Evolutionary conservation across 2,113 vertebrate species (phyloP), one percentile per base, ranked within the genome.

Genomic region (Bungarus multicinctus): DNA sequence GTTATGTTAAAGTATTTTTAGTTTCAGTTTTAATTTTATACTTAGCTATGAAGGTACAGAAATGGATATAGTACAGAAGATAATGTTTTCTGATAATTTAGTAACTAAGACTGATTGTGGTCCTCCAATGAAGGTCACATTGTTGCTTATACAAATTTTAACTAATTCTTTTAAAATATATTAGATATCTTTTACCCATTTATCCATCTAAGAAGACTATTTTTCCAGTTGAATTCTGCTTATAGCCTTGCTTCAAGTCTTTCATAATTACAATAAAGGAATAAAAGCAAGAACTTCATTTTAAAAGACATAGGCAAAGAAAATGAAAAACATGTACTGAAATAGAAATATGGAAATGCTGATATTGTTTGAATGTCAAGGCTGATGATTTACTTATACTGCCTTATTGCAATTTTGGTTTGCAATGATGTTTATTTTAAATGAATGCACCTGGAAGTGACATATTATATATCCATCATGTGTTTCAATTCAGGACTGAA

Each of bases 141-240:
- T 95, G 45, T 92, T 93, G 95, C 34, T 94, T 94, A 93, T 81
- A 96, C 95, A 54, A 9, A 94, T 95, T 97, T 97, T 96, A 97
- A 97, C 97, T 96, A 97, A 96, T 94, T 95, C 90, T 54, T 97
- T 96, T 91, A 94, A 30, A 88, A 85, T 94, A 91, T 50, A 96
- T 95, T 96, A 96, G 96, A 94, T 95, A 43, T 91, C 5, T 89
- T 97, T 81, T 81, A 81, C 34, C 45, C 87, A 95, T 96, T 50
- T 86, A 91, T 92, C 81, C 60, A 96, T 95, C 90, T 93, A 94
- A 95, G 34, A 81, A 81, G 93, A 52, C 54, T 85, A 94, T 95
- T 95, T 93, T 91, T 22, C 43, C 85, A 93, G 90, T 94, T 18
- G 4, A 95, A 93, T 95, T 95, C 20, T 91, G 47, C 91, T 93